Conservation (phyloP, 2,888 invertebrate genomes). For the Nomada fabriciana region DNA sequence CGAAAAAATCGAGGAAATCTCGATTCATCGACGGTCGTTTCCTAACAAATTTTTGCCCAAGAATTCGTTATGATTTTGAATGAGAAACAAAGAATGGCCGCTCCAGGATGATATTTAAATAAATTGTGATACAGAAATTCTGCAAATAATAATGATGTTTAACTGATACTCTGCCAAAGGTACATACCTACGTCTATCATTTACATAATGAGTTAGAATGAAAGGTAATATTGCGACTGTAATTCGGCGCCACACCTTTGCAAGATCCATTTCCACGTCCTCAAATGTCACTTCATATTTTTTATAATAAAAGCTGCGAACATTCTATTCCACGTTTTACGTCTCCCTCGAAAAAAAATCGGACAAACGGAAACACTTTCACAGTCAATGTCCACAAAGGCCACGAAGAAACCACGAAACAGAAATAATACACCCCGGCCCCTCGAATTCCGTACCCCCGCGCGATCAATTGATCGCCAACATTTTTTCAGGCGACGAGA, state of each 20-base stretch:
- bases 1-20: conserved; percentile 15
- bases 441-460: not conserved
- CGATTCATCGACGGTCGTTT: not conserved
- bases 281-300: no score
- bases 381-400: not conserved
- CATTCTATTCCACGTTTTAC: not conserved
- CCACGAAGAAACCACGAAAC: not conserved
- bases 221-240: not conserved
- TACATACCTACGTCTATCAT: no score
- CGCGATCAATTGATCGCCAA: conserved; percentile 5
- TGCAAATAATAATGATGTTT: no score
- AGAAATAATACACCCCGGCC: not conserved
- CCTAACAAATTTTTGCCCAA: not conserved
- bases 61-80: not conserved
- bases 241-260: not conserved
- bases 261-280: no score
- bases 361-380: not conserved
- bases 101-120: no score
- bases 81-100: not conserved
- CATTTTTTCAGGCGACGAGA: conserved; percentile 32
- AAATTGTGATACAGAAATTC: no score
- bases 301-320: not conserved
- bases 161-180: no score
- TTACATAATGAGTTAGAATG: no score
- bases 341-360: not conserved